Percentiles rank a stretch among this genome's conserved stretches.
phyloP scores from a whole-genome alignment of 2,888 invertebrate species.

The Dexiosoma caninum region DNA sequence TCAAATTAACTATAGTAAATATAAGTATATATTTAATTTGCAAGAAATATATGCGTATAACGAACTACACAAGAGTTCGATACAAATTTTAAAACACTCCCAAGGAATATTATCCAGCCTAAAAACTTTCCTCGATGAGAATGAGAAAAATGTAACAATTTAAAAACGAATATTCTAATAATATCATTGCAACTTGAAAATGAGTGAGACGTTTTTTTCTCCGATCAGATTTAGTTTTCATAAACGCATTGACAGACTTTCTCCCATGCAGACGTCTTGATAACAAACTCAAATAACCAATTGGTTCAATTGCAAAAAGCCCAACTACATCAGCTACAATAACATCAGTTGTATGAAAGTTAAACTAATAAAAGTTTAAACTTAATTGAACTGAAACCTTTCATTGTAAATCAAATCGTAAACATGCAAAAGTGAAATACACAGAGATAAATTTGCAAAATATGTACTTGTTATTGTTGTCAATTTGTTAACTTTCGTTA shows the following conservation, averaged over 20 bases:
- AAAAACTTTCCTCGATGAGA: too few species aligned
- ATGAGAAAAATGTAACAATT: too few species aligned
- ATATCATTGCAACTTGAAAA: constrained; percentile 34
- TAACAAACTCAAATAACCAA: constrained; percentile 47
- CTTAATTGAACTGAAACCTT: constrained; percentile 53
- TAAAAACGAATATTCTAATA: neutral
- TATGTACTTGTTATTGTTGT: constrained; percentile 6
- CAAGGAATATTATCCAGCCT: too few species aligned
- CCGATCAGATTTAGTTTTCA: neutral
- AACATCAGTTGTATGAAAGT: constrained; percentile 1
- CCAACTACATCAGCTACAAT: neutral
- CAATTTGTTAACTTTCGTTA: neutral
- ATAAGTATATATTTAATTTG: neutral
- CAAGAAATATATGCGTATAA: neutral
- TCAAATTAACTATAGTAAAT: neutral
- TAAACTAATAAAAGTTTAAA: constrained; percentile 28
- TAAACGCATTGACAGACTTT: constrained; percentile 49
- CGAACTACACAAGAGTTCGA: too few species aligned
- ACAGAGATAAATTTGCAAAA: constrained; percentile 25
- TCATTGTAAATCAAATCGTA: constrained; percentile 23
- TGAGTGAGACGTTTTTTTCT: constrained; percentile 11
- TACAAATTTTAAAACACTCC: too few species aligned
- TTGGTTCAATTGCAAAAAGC: constrained; percentile 12
- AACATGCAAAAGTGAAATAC: neutral
- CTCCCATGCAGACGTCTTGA: constrained; percentile 45